Evolutionary conservation across 1,140 invertebrate genomes (phyloP), one percentile per base, ranked within the genome.

Genomic region (Phymorhynchus buccinoides): DNA sequence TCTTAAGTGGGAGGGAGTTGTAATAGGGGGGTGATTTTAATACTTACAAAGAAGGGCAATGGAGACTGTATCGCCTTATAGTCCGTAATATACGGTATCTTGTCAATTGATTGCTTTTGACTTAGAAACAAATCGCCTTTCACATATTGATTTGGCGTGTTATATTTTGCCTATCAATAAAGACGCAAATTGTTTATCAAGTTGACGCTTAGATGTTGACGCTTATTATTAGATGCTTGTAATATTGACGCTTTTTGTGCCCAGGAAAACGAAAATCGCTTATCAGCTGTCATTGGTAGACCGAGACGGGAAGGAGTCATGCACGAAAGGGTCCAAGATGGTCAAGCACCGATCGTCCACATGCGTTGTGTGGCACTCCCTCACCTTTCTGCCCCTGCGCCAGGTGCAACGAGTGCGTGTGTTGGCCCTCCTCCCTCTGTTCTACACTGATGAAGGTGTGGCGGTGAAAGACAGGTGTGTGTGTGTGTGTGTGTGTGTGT

Each of bases 201-300:
- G n/a, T n/a, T n/a, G n/a, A n/a, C n/a, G n/a, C n/a, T n/a, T n/a
- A n/a, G n/a, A n/a, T n/a, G n/a, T n/a, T n/a, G n/a, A n/a, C n/a
- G n/a, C n/a, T n/a, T n/a, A n/a, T n/a, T n/a, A n/a, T n/a, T n/a
- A n/a, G n/a, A n/a, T n/a, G n/a, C n/a, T n/a, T n/a, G n/a, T n/a
- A n/a, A n/a, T n/a, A n/a, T n/a, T n/a, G n/a, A n/a, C n/a, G n/a
- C 71, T 44, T 79, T 32, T 85, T 82, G 85, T 66, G 83, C 30
- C 82, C 86, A 90, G 89, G 81, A 82, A 84, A 81, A 85, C 82
- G 27, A 88, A 89, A 30, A 80, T 91, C 30, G 87, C 81, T 16
- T 91, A 85, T 81, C 88, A 90, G 81, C 86, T 91, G 62, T 85
- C 81, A 9, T 41, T 91, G n/a, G 79, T 89, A 16, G 90, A 91